Evolutionary conservation across 2,888 invertebrate species (phyloP).

Genomic region (Tubulanus polymorphus): DNA sequence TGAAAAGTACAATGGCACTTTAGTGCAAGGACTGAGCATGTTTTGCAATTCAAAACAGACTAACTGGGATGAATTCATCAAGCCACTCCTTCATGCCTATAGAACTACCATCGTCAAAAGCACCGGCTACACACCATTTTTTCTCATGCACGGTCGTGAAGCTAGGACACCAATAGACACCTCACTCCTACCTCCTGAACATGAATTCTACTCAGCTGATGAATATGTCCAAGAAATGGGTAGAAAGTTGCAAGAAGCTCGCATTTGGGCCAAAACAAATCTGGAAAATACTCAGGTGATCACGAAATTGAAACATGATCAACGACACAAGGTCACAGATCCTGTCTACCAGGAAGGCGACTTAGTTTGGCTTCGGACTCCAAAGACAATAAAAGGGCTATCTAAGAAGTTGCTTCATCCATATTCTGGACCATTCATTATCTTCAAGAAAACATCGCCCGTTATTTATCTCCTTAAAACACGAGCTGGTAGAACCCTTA

Average conservation of each 20-base stretch:
- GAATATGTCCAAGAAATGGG: background rate
- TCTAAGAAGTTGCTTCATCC: conserved; percentile 9
- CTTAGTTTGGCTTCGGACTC: conserved; percentile 5
- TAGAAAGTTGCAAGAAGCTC: background rate
- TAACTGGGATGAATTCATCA: background rate
- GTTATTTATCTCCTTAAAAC: conserved; percentile 7
- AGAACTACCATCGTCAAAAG: background rate
- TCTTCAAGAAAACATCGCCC: background rate
- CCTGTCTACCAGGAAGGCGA: conserved; percentile 10
- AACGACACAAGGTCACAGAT: background rate
- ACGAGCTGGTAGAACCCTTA: background rate
- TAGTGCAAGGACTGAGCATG: background rate
- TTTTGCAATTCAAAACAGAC: background rate
- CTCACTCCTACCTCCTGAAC: background rate
- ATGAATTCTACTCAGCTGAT: background rate
- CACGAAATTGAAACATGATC: conserved; percentile 10
- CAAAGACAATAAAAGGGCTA: conserved; percentile 6
- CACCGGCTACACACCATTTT: background rate
- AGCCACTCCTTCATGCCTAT: background rate
- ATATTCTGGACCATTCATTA: conserved; percentile 15
- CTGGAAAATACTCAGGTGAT: conserved; percentile 1
- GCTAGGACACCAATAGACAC: background rate
- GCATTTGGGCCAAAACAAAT: conserved; percentile 1
- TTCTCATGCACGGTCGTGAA: background rate
- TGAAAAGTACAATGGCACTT: background rate